phyloP scores from a whole-genome alignment of 2,888 invertebrate genomes.

The Drosophila pseudotakahashii region DNA sequence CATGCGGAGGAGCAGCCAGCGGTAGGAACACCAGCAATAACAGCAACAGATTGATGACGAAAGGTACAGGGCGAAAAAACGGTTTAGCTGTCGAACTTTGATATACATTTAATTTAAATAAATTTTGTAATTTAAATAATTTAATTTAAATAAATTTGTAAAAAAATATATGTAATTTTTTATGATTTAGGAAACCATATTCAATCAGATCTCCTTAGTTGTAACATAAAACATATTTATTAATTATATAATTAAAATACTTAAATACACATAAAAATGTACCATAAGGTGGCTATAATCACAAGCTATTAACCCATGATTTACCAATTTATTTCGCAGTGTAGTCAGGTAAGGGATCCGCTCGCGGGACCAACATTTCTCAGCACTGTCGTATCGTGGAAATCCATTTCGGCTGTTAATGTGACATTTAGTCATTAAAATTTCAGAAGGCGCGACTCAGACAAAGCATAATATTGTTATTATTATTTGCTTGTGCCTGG shows the following conservation, averaged over 20 bases:
- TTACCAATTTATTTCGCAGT: neutral
- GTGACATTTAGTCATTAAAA: conserved; percentile 72
- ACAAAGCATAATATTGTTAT: conserved; percentile 67
- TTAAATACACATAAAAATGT: too few relatives aligned
- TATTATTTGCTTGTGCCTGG: conserved; percentile 53
- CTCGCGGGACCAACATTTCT: conserved; percentile 20
- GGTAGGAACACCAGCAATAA: conserved; percentile 26
- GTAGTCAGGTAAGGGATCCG: conserved; percentile 6
- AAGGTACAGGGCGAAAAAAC: conserved; percentile 7
- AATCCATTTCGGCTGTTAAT: conserved; percentile 63
- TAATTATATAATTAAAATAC: too few relatives aligned
- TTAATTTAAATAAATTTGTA: too few relatives aligned
- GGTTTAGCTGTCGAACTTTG: neutral
- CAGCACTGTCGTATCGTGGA: conserved; percentile 33
- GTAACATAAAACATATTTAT: too few relatives aligned
- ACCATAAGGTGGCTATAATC: too few relatives aligned
- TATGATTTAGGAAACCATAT: too few relatives aligned
- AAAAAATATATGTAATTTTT: neutral
- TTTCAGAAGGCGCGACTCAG: conserved; percentile 62
- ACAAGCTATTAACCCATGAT: too few relatives aligned
- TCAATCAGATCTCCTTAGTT: too few relatives aligned
- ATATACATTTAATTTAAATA: neutral
- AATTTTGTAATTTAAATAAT: too few relatives aligned
- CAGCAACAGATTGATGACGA: conserved; percentile 37
- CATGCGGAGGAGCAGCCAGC: conserved; percentile 39